Base-by-base conservation (phyloP, 2,888 invertebrate species). In the Ferdinandea cuprea region DNA sequence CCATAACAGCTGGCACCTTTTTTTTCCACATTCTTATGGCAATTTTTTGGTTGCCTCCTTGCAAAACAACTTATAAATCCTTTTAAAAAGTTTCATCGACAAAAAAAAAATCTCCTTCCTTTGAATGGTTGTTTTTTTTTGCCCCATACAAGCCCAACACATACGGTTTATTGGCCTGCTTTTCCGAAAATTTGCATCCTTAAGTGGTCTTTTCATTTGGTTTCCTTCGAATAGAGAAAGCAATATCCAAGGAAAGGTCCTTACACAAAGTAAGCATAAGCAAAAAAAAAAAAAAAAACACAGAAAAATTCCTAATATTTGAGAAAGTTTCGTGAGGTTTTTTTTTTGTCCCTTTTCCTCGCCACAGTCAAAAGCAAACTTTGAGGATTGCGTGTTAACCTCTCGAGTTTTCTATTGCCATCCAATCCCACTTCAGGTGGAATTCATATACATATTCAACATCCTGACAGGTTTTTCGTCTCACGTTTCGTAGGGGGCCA, bases 131-230 rank as follows among this genome's bases (percentile, higher is more conserved):
- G 9, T 66, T 11, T 52, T 56, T 32, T 66, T 30, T 52, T n/a
- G 9, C 21, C 48, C 19, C 56, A 61, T 56, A 28, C 72, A 77
- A n/a, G n/a, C n/a, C n/a, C n/a, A 73, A 54, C 83, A 83, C 77
- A 83, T 46, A 78, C 68, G 83, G 77, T 83, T 77, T 83, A 83
- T 83, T 83, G 83, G 83, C 66, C 66, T 72, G 37, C 63, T 80
- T 83, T 68, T 21, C 72, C 30, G 56, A 72, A 77, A 77, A 77
- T 83, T 72, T 83, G 83, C 83, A 77, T 83, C 77, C 83, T 83
- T 72, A 83, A 83, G 83, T 83, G 83, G 66, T 65, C 83, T 77
- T 83, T 83, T 77, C 61, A 77, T 66, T 72, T 61, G 66, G 37
- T 48, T 81, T 71, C 59, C 65, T 46, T 52, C 50, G 42, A 54